phyloP scores from a whole-genome alignment of 23 tunicate genomes.

The Trididemnum nubilum region DNA sequence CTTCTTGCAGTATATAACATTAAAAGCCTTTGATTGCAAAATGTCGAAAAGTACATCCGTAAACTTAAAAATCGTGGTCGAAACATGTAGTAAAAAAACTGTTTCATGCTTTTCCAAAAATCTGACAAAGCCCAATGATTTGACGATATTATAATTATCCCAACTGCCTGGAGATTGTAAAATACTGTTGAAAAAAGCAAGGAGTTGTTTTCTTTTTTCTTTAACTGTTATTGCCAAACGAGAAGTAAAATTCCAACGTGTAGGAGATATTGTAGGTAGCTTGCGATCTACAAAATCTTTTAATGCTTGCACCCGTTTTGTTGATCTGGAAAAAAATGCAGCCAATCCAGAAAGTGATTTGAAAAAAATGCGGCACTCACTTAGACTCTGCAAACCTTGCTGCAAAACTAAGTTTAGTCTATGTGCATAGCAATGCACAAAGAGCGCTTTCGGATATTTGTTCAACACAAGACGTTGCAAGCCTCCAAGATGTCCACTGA shows the following conservation, averaged over 20 bases:
- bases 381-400: not conserved
- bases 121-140: not conserved
- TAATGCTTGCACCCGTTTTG: not conserved
- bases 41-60: not conserved
- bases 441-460: not conserved
- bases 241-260: slow-evolving; percentile 10
- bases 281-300: not conserved
- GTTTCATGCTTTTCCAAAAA: slow-evolving; percentile 10
- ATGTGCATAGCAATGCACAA: slow-evolving; percentile 15
- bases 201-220: not conserved
- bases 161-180: not conserved
- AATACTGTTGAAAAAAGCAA: not conserved
- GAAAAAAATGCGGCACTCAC: not conserved
- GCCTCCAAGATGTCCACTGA: slow-evolving; percentile 2
- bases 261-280: not conserved
- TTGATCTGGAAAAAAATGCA: slow-evolving; percentile 1
- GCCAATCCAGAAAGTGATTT: not conserved
- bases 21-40: not conserved
- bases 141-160: slow-evolving; percentile 5
- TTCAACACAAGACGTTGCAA: not conserved
- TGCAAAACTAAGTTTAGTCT: not conserved
- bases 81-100: slow-evolving; percentile 8
- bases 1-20: not conserved
- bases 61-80: not conserved
- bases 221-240: not conserved